Evolutionary conservation across 2,888 invertebrate species (phyloP).

Genomic region (Leucoptera coffeella): DNA sequence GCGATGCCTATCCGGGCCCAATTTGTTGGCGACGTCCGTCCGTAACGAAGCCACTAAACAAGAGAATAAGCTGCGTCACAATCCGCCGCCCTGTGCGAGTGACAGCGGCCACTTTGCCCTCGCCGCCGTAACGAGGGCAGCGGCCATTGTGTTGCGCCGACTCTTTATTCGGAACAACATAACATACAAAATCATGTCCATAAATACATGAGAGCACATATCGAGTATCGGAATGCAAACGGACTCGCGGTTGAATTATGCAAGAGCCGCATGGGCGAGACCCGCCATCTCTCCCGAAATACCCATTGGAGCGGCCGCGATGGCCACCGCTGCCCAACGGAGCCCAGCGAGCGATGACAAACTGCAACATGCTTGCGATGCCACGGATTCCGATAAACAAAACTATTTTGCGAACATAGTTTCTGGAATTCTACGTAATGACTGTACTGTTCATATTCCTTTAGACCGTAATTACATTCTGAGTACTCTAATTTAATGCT

Average conservation of each 20-base stretch:
- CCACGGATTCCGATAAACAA: no score
- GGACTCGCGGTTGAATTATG: conserved; percentile 48
- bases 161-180: conserved; percentile 53
- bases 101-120: conserved; percentile 43
- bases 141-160: conserved; percentile 50
- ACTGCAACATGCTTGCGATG: no score
- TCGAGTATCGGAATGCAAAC: conserved; percentile 53
- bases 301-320: conserved; percentile 27
- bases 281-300: conserved; percentile 24
- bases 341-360: no score
- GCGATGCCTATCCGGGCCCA: conserved; percentile 26
- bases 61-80: conserved; percentile 26
- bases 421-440: no score
- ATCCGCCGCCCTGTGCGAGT: conserved; percentile 21
- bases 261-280: conserved; percentile 30
- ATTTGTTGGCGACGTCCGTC: conserved; percentile 41
- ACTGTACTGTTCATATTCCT: no score
- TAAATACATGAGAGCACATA: conserved; percentile 54
- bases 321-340: no score
- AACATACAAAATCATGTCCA: conserved; percentile 53
- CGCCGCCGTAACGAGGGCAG: conserved; percentile 48
- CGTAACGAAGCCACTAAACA: conserved; percentile 48
- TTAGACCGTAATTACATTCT: no score
- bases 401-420: no score
- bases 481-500: no score